These are phyloP conservation scores for Macrostomum cliftonense DNA, from an alignment of 2,888 invertebrate species.

Conservation along the genomic window DNA sequence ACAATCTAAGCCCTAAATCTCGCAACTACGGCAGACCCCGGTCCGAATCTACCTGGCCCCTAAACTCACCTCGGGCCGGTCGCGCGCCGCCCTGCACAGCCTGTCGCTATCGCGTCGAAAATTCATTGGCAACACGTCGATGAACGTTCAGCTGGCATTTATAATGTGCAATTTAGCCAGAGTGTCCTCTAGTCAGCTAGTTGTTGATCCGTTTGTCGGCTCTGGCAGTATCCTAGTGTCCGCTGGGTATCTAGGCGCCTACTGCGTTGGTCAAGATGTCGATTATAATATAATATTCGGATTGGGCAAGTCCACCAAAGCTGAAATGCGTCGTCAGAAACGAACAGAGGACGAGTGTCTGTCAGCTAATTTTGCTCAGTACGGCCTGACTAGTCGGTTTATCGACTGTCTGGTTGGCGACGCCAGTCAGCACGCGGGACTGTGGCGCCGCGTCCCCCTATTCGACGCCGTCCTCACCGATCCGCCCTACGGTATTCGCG, in stretches of 20 bases:
- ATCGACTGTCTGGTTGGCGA: conserved; percentile 71
- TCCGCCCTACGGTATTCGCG: conserved; percentile 85
- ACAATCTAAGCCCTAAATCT: too few relatives aligned
- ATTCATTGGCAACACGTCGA: conserved; percentile 32
- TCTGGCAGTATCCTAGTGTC: conserved; percentile 27
- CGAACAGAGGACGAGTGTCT: conserved; percentile 56
- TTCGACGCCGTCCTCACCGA: conserved; percentile 81
- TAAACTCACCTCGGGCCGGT: too few relatives aligned
- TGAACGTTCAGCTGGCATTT: conserved; percentile 76
- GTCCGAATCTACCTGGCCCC: too few relatives aligned
- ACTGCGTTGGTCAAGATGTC: conserved; percentile 59
- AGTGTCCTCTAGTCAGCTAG: conserved; percentile 50
- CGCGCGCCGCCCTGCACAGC: too few relatives aligned
- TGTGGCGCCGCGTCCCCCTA: conserved; percentile 46
- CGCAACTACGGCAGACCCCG: too few relatives aligned
- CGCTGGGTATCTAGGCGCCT: conserved; percentile 58
- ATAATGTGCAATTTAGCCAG: conserved; percentile 79
- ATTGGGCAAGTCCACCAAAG: conserved; percentile 8
- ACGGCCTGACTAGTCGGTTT: conserved; percentile 52
- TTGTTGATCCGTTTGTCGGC: conserved; percentile 77
- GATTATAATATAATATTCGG: conserved; percentile 6
- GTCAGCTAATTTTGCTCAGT: conserved; percentile 63
- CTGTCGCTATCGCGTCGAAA: conserved; percentile 4
- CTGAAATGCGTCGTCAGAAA: background rate
- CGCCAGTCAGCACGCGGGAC: conserved; percentile 47